A percentile compares a stretch with the other conserved stretches of the same genome.
Evolutionary conservation across 1,140 invertebrate species (phyloP).

Genomic region (Drosophila yakuba): DNA sequence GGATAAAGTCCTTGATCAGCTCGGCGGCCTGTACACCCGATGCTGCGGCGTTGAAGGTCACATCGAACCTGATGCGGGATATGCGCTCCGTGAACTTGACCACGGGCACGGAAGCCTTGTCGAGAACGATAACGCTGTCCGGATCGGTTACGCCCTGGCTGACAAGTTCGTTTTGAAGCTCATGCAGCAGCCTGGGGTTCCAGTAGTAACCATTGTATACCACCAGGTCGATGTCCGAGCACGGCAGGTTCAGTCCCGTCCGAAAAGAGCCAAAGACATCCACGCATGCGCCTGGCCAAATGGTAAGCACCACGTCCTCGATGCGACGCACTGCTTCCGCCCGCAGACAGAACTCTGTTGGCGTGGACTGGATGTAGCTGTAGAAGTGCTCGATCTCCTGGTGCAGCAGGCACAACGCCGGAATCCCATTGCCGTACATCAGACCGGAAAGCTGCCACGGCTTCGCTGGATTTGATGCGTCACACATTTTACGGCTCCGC

Average conservation of each 20-base stretch:
- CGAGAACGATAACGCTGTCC: conserved; percentile 41
- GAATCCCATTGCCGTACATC: conserved; percentile 44
- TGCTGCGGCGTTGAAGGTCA: conserved; percentile 50
- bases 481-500: conserved; percentile 16
- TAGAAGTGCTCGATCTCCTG: conserved; percentile 65
- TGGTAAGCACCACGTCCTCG: conserved; percentile 33
- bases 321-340: conserved; percentile 43
- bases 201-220: conserved; percentile 25
- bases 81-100: conserved; percentile 60
- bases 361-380: conserved; percentile 46
- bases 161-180: conserved; percentile 38
- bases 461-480: conserved; percentile 13
- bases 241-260: conserved; percentile 53
- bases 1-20: conserved; percentile 45
- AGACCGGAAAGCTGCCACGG: conserved; percentile 42
- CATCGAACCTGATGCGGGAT: conserved; percentile 61
- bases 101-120: conserved; percentile 63
- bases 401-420: conserved; percentile 42
- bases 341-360: conserved; percentile 48
- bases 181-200: conserved; percentile 22
- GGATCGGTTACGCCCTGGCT: conserved; percentile 29
- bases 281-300: conserved; percentile 50
- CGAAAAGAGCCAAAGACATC: conserved; percentile 63
- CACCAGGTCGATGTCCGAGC: conserved; percentile 59
- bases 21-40: conserved; percentile 60